Conservation (phyloP, 64 coral and sea anemone genomes). For the Stichodactyla helianthus region DNA sequence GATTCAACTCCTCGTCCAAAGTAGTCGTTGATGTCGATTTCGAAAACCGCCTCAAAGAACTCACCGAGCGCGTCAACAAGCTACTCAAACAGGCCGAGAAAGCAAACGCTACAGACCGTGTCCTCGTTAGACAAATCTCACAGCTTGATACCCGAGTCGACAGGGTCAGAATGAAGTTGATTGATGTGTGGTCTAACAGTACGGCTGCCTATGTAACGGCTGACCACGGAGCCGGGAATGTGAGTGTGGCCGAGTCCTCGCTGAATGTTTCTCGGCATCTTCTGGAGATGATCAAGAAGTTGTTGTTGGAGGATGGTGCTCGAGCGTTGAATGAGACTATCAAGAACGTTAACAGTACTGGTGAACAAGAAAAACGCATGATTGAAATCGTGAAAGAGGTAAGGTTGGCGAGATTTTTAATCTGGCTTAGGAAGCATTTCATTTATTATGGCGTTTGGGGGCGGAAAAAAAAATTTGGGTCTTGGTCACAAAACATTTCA, state of each 20-base stretch:
- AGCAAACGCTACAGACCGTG: slow-evolving; percentile 58
- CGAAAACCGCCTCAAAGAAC: slow-evolving; percentile 60
- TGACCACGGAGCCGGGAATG: slow-evolving; percentile 36
- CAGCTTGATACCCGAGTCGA: slow-evolving; percentile 29
- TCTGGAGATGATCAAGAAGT: slow-evolving; percentile 35
- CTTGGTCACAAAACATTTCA: too few species aligned
- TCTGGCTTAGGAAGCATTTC: background rate
- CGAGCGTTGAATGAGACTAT: slow-evolving; percentile 60
- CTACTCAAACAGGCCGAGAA: slow-evolving; percentile 61
- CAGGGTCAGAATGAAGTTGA: slow-evolving; percentile 24
- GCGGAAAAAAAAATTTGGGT: too few species aligned
- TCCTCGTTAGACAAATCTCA: background rate
- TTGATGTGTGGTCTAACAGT: slow-evolving; percentile 41
- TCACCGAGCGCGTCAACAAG: slow-evolving; percentile 48
- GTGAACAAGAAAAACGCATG: slow-evolving; percentile 51
- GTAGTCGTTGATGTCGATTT: slow-evolving; percentile 64
- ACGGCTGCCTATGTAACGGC: slow-evolving; percentile 24
- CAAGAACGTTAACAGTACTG: slow-evolving; percentile 55
- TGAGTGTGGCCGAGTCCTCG: slow-evolving; percentile 56
- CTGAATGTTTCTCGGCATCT: slow-evolving; percentile 62
- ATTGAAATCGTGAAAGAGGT: slow-evolving; percentile 68
- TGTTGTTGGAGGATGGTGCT: slow-evolving; percentile 33
- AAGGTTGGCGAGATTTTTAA: background rate
- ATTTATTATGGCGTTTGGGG: too few species aligned
- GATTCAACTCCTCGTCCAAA: slow-evolving; percentile 51